phyloP scores from a whole-genome alignment of 1,140 invertebrate species.

The Fopius arisanus region DNA sequence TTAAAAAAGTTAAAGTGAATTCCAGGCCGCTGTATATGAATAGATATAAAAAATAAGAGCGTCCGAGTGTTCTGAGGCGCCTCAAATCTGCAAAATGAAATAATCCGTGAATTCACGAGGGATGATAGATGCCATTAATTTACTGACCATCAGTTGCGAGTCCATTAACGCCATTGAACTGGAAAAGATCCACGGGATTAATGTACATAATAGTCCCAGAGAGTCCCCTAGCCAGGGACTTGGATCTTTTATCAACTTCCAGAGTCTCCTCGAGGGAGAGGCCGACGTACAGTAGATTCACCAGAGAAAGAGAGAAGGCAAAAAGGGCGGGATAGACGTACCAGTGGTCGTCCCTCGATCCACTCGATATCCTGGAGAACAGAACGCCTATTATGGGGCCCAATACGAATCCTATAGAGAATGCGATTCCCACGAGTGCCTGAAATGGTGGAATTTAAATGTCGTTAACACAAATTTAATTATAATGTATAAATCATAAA shows the following conservation, averaged over 20 bases:
- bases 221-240: constrained; percentile 72
- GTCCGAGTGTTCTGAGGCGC: constrained; percentile 78
- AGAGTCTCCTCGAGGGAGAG: constrained; percentile 88
- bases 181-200: constrained; percentile 74
- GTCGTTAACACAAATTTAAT: background rate
- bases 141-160: constrained; percentile 42
- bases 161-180: constrained; percentile 55
- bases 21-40: constrained; percentile 98
- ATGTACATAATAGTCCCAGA: constrained; percentile 79
- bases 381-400: constrained; percentile 94
- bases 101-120: too few relatives aligned
- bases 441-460: constrained; percentile 58
- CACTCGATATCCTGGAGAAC: constrained; percentile 78
- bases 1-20: constrained; percentile 97
- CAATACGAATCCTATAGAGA: constrained; percentile 96
- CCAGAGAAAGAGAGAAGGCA: constrained; percentile 79
- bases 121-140: too few relatives aligned
- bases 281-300: constrained; percentile 81
- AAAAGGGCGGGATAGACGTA: constrained; percentile 86
- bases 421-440: constrained; percentile 96
- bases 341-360: constrained; percentile 73
- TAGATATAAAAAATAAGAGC: constrained; percentile 93
- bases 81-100: constrained; percentile 66
- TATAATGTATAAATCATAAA: background rate
- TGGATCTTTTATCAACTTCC: constrained; percentile 75